Percentiles rank a stretch among this genome's conserved stretches.
Conservation (phyloP, 2,113 vertebrate species). For the Corythornis vintsioides region DNA sequence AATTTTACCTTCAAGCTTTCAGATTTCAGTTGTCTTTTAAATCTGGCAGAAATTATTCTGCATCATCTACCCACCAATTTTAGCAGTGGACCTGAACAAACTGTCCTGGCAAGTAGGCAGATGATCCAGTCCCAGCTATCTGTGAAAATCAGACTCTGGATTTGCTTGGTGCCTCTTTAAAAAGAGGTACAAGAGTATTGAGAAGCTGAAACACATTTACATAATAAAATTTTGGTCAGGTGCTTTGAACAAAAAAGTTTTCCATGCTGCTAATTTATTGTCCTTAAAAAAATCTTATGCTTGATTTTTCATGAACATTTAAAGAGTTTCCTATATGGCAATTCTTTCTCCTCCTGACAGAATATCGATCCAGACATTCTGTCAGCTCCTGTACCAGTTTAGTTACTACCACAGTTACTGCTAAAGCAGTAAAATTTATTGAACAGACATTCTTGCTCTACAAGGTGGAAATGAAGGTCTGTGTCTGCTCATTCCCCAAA, state of each 20-base stretch:
- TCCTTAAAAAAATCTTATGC: background rate
- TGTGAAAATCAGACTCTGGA: background rate
- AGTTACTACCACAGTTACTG: conserved; percentile 38
- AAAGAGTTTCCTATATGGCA: background rate
- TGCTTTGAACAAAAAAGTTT: background rate
- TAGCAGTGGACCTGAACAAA: background rate
- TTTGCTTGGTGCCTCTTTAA: background rate
- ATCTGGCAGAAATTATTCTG: conserved; percentile 7
- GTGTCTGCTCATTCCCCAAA: background rate
- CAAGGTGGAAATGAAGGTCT: background rate
- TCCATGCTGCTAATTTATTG: background rate
- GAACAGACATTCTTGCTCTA: background rate
- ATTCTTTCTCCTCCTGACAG: conserved; percentile 3
- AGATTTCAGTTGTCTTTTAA: background rate
- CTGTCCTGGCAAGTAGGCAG: background rate
- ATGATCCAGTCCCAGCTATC: background rate
- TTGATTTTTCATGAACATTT: conserved; percentile 6
- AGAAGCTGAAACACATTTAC: background rate
- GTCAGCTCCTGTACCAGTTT: background rate
- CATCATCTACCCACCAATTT: background rate
- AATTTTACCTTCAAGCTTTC: background rate
- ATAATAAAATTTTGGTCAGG: background rate
- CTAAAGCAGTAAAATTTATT: conserved; percentile 26
- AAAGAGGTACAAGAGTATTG: background rate
- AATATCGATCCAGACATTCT: background rate